Base-by-base conservation (phyloP, 2,888 invertebrate genomes). In the Drosophila pseudotalamancana region DNA sequence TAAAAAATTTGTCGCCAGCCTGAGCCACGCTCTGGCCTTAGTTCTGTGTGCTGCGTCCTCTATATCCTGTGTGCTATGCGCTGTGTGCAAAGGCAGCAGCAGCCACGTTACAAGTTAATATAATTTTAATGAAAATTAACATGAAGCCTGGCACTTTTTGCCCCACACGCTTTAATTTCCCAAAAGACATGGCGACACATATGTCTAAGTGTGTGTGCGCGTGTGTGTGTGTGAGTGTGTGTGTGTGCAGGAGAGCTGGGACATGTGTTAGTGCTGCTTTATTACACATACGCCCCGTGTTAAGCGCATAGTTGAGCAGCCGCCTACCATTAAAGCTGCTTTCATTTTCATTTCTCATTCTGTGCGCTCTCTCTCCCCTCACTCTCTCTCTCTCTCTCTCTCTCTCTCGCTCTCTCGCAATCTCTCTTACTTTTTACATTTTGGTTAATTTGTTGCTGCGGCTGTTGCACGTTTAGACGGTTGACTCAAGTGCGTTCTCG, bases 61-160 rank as follows among this genome's bases (percentile, higher is more conserved):
- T 48, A 25, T 45, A 48, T 51, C 45, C 32, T 45, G 34, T 35
- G 51, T 25, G 16, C 43, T 50, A 37, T 49, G 61, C 34, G 8
- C 31, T 65, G 31, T 40, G 51, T 37, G 25, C 25, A 50, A 46
- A 42, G 43, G 23, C 37, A 53, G 40, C 40, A 56, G 50, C 79
- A 77, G 83, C 82, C 83, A 77, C 72, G 83, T 74, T 88, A 77
- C 87, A 84, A 85, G 88, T 88, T 88, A 88, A 85, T 85, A 88
- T 85, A 85, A 85, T 87, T 85, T 85, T 85, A 88, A 85, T 85
- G 88, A 85, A 85, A 88, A 85, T 85, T 85, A 88, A 85, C 88
- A 88, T 85, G 81, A 84, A 88, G 85, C 88, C 71, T 63, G 81
- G 81, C 80, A 80, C 88, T 88, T 88, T 81, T 87, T 77, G 75